Base-by-base conservation (phyloP, 2,888 invertebrate genomes). In the Acrobasis consociella region DNA sequence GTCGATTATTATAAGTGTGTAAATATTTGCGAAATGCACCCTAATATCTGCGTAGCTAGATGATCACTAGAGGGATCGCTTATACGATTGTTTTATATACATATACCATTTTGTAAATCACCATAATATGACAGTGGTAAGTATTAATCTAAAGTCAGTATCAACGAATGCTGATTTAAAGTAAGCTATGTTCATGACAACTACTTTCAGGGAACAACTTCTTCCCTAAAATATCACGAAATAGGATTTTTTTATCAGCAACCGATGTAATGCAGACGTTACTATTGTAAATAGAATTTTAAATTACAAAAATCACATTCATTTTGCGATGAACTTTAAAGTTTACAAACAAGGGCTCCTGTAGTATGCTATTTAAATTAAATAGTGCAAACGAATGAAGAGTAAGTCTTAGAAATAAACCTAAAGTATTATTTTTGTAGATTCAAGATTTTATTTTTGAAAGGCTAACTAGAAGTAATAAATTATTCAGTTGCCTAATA, bases 251-350 rank as follows among this genome's bases (percentile, higher is more conserved):
- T 31, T 31, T n/a, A 46, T 46, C 46, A 46, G 46, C 46, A 46
- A 46, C 13, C 46, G n/a, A 13, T 46, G 11, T 3, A 46, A 42
- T n/a, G 11, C 13, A 46, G n/a, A 2, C 13, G 10, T 42, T 42
- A 42, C 10, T 42, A n/a, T 37, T 65, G 62, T 65, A 62, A 22
- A 60, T 65, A 62, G 5, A 5, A 37, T 51, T 49, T 55, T 62
- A 58, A 46, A 53, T 49, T 63, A 49, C 59, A 10, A 63, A 62
- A 62, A 52, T 55, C 62, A 62, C 62, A 65, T 65, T 65, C 63
- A 65, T 63, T 63, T 65, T 42, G 50, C 60, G 9, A 58, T 60
- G 58, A 61, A 49, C 46, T 42, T 17, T 31, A 31, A 50, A 50
- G 51, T 51, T 51, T 51, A 15, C 10, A 51, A 51, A 51, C 16